Percentiles rank a stretch among this genome's conserved stretches.
Conservation (phyloP, 92 coral and sea anemone genomes). For the Desmophyllum pertusum region DNA sequence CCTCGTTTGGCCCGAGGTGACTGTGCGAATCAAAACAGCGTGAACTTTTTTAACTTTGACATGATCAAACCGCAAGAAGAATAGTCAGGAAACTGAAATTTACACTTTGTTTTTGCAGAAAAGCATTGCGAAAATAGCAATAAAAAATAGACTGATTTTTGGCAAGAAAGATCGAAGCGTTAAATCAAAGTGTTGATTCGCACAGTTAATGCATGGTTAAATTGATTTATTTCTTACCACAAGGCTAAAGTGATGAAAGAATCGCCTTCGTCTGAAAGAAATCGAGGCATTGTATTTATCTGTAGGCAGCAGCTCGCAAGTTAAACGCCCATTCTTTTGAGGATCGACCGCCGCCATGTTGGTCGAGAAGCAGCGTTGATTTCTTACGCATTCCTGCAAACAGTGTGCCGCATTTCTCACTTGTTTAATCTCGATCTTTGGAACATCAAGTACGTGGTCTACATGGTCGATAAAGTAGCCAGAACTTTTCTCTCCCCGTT, state of each 20-base stretch:
- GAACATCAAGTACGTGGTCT: neutral
- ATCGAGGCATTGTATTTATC: neutral
- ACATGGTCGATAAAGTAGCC: neutral
- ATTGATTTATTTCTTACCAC: conserved; percentile 16
- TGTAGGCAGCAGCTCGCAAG: neutral
- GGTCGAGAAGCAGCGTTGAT: neutral
- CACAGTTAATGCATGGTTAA: too few species aligned
- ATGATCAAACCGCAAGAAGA: too few species aligned
- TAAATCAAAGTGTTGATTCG: too few species aligned
- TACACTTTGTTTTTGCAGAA: too few species aligned
- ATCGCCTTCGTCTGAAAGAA: neutral
- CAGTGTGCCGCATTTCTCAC: neutral
- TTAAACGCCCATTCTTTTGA: neutral
- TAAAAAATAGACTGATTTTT: too few species aligned
- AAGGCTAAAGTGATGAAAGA: neutral
- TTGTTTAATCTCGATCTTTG: neutral
- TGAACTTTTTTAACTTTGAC: too few species aligned
- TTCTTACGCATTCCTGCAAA: neutral
- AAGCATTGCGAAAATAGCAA: too few species aligned
- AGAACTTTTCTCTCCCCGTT: neutral
- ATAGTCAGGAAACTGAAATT: too few species aligned
- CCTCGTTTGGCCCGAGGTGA: too few species aligned
- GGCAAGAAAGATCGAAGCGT: too few species aligned
- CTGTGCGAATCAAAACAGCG: too few species aligned
- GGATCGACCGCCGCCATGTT: neutral